Conservation (phyloP, 2,888 invertebrate species). For the Horisme vitalbata region DNA sequence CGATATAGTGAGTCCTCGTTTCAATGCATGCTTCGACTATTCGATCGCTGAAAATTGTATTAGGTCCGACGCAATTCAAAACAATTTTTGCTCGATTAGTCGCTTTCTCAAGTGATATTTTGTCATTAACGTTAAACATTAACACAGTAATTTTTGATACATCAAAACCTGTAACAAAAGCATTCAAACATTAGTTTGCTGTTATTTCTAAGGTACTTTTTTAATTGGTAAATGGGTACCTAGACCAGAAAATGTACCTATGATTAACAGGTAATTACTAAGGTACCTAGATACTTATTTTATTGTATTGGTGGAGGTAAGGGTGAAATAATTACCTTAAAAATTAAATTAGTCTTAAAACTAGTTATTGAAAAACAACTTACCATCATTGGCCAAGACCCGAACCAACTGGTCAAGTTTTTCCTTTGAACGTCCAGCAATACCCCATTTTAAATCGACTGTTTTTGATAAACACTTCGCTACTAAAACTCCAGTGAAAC, state of each 20-base stretch:
- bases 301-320: no score
- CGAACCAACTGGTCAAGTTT: conserved; percentile 33
- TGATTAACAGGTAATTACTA: background rate
- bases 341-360: no score
- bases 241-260: background rate
- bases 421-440: conserved; percentile 46
- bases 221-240: background rate
- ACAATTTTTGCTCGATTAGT: conserved; percentile 44
- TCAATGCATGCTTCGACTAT: conserved; percentile 57
- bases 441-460: conserved; percentile 42
- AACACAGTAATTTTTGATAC: conserved; percentile 39
- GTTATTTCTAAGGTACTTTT: background rate
- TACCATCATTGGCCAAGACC: conserved; percentile 18
- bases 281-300: no score
- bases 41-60: conserved; percentile 44
- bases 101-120: conserved; percentile 37
- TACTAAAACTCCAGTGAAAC: conserved; percentile 47
- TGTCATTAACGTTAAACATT: conserved; percentile 45
- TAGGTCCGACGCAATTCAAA: conserved; percentile 59
- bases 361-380: no score
- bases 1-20: conserved; percentile 55
- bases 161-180: conserved; percentile 38
- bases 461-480: conserved; percentile 39
- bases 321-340: no score
- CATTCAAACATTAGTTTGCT: background rate